Conservation (phyloP, 2,797 vertebrate species). For the Clarias platycephalus region DNA sequence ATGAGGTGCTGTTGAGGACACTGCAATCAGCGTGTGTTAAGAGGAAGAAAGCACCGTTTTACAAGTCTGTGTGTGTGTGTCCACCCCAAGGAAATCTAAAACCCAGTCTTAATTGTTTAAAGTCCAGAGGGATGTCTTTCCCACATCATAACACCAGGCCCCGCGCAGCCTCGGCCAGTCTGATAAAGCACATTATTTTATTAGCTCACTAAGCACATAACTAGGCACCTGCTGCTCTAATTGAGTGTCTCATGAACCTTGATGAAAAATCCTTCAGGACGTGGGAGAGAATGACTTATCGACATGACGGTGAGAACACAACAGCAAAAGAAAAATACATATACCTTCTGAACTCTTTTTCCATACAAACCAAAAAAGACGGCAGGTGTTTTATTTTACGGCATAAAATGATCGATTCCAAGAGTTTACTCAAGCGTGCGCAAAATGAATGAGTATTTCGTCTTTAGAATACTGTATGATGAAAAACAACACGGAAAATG, state of each 20-base stretch:
- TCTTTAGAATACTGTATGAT: background rate
- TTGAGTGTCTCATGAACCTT: background rate
- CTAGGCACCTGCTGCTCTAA: background rate
- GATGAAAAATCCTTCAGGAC: background rate
- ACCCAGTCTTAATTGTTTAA: background rate
- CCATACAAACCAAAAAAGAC: background rate
- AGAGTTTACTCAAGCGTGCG: background rate
- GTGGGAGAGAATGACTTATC: background rate
- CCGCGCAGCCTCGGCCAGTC: background rate
- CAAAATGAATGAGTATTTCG: background rate
- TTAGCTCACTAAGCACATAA: background rate
- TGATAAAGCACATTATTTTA: slow-evolving; percentile 9
- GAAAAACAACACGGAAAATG: background rate
- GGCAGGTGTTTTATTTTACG: no score
- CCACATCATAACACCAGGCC: background rate
- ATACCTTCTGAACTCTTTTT: background rate
- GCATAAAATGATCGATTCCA: background rate
- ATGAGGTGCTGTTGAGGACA: background rate
- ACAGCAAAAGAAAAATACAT: background rate
- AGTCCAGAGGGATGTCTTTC: background rate
- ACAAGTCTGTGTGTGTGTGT: background rate
- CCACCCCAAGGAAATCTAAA: background rate
- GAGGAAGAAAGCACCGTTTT: background rate
- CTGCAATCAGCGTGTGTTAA: background rate
- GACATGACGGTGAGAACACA: background rate